Base-by-base conservation (phyloP, 2,113 vertebrate species). In the Alethe castanea region DNA sequence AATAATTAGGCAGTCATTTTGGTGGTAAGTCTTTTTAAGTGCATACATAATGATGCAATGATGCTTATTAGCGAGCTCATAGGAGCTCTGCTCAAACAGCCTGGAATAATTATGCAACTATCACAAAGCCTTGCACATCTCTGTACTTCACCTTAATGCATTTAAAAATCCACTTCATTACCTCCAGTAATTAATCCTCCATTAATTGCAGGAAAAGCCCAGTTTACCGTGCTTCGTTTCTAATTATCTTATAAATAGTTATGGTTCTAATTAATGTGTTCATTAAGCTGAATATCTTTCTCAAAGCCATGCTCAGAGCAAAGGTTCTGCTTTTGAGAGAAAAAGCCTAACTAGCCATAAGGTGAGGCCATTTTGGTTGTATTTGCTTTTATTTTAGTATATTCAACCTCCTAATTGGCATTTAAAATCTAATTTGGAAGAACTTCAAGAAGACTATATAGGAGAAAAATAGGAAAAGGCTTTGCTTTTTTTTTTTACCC, bases 181-280 rank as follows among this genome's bases (percentile, higher is more conserved):
- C 98, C 98, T 98, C 98, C 98, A 98, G 98, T 99, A 99, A 99
- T 99, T 99, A 99, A 99, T 99, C 99, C 98, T 98, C 98, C 99
- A 99, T 99, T 99, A 99, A 99, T 99, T 99, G 99, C 98, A 99
- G 99, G 99, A 99, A 99, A 99, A 99, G 98, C 99, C 98, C 98
- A 99, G 99, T 99, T 99, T 99, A 99, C 99, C 98, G 96, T 97
- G 98, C 99, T 99, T 99, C 99, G 97, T 99, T 99, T 99, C 99
- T 99, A 99, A 99, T 99, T 99, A 99, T 99, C 99, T 99, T 99
- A 99, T 99, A 99, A 99, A 99, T 99, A 99, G 99, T 99, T 99
- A 99, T 99, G 99, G 98, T 99, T 99, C 98, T 99, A 99, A 99
- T 99, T 99, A 99, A 99, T 99, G 99, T 99, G 99, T 99, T 99